A percentile compares a stretch with the other conserved stretches of the same genome.
phyloP scores from a whole-genome alignment of 2,888 invertebrate species.

The Strigamia maritima region DNA sequence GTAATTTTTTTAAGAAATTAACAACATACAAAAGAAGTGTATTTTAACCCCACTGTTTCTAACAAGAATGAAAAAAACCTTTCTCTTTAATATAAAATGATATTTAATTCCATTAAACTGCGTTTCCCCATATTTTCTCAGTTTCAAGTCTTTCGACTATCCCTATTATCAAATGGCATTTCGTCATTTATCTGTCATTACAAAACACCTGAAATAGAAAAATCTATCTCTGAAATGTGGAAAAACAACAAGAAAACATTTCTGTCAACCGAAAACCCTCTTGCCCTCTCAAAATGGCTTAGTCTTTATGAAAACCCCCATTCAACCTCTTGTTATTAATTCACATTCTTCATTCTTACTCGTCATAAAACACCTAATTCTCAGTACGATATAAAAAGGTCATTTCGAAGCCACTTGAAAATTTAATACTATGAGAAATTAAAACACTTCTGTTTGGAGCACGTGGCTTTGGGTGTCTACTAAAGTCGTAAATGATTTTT shows the following conservation, averaged over 20 bases:
- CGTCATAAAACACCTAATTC: slow-evolving; percentile 26
- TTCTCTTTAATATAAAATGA: too few relatives aligned
- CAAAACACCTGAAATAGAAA: not conserved
- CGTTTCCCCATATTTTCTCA: not conserved
- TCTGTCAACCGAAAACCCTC: not conserved
- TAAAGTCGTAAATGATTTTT: slow-evolving; percentile 30
- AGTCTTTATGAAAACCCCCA: not conserved
- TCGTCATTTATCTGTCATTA: not conserved
- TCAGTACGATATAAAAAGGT: slow-evolving; percentile 12
- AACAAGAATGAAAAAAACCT: too few relatives aligned
- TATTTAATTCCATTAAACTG: too few relatives aligned
- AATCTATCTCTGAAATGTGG: not conserved
- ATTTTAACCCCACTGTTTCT: too few relatives aligned
- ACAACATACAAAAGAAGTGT: too few relatives aligned
- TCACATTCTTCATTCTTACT: slow-evolving; percentile 18
- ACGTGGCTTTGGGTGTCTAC: slow-evolving; percentile 32
- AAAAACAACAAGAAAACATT: not conserved
- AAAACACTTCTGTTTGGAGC: slow-evolving; percentile 28
- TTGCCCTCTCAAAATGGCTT: not conserved
- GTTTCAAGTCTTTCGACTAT: too few relatives aligned
- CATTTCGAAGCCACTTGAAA: slow-evolving; percentile 30
- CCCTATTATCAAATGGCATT: not conserved
- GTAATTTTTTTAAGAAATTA: too few relatives aligned
- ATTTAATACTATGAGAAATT: slow-evolving; percentile 25
- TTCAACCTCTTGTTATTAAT: slow-evolving; percentile 1